Base-by-base conservation (phyloP, 2,888 invertebrate genomes). In the Cryptosula pallasiana region DNA sequence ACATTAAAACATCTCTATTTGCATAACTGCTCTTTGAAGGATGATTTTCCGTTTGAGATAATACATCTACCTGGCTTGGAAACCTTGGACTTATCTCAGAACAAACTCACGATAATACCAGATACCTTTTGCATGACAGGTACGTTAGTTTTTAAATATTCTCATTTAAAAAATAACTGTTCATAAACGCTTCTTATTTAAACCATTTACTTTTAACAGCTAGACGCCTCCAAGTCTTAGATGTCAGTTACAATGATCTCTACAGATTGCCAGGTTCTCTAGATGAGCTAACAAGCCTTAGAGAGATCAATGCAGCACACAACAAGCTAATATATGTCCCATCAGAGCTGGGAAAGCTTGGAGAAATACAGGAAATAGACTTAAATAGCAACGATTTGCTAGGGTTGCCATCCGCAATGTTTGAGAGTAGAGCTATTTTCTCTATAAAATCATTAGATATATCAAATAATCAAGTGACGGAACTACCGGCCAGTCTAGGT, bases 241-340 rank as follows among this genome's bases (percentile, higher is more conserved):
- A 70, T 32, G 36, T 36, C 2, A 70, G 70, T 23, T 54, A 54
- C 45, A 70, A 70, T 32, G 9, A 29, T 1, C 70, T 70, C 16
- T 54, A 36, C 23, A 23, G 70, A 23, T 45, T 70, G 2, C 45
- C 70, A 5, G 3, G 25, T 3, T 36, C 36, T 29, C 3, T 70
- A 16, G 45, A 36, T 54, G 36, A 54, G 45, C 3, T 70, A 45
- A 23, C 29, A 9, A 9, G 9, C 2, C 70, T 70, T 25, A 5
- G 23, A 54, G 70, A 70, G 32, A n/a, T 70, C 5, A 70, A 70
- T 29, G 35, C 55, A 27, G 70, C 70, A 27, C 70, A 70, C 70
- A 70, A 70, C 32, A 23, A 20, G 5, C 70, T 70, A 16, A 54
- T 70, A 2, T 70, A 70, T 29, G 45, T 70, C 3, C 70, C 70